A percentile compares a stretch with the other conserved stretches of the same genome.
These are phyloP conservation scores for Cyphomyrus discorhynchus DNA, from an alignment of 2,113 vertebrate genomes.

Conservation along the genomic window DNA sequence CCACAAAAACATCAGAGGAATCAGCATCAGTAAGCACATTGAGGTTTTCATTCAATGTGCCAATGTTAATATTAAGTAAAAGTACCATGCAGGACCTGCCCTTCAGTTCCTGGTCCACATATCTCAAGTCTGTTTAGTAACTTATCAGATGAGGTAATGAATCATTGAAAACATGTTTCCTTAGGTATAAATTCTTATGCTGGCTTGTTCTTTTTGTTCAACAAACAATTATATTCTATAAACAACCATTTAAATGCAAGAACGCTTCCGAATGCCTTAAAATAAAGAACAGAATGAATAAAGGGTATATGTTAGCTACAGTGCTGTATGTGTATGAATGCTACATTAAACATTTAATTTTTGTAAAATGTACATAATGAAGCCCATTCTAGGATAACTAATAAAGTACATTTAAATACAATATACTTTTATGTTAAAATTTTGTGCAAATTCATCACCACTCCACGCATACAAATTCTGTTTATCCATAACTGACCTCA, in stretches of 20 bases:
- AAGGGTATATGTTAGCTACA: not conserved
- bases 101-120: not conserved
- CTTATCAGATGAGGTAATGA: not conserved
- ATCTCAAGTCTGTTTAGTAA: not conserved
- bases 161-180: not conserved
- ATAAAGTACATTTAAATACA: not conserved
- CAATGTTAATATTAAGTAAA: not conserved
- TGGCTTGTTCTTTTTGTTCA: not conserved
- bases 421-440: not conserved
- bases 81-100: not conserved
- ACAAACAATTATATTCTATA: not conserved
- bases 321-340: not conserved
- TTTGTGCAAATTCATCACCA: not conserved
- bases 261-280: not conserved
- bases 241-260: not conserved
- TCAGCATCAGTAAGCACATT: not conserved
- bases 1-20: conserved; percentile 4
- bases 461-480: not conserved
- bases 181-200: not conserved
- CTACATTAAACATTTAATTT: not conserved
- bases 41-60: not conserved
- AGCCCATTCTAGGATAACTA: not conserved
- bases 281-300: not conserved
- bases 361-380: not conserved
- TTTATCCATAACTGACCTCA: not conserved